These are phyloP conservation scores for Nautilus pompilius DNA, from an alignment of 1,140 invertebrate species.

Conservation along the genomic window DNA sequence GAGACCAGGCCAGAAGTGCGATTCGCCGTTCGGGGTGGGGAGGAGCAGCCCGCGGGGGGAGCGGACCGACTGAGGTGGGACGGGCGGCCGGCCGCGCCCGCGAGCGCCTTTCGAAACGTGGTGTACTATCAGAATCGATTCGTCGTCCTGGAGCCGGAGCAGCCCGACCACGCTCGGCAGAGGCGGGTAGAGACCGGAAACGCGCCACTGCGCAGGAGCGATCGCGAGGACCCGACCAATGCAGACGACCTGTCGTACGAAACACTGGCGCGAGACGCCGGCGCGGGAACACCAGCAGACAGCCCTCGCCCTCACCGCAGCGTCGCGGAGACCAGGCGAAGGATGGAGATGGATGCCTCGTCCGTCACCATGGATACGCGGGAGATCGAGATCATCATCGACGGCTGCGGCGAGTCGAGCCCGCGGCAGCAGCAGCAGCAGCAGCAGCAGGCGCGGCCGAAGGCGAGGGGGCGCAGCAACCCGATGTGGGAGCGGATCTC, in stretches of 20 bases:
- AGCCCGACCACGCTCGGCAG: not conserved
- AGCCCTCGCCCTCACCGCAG: not conserved
- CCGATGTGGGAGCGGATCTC: constrained; percentile 17
- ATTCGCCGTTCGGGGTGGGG: too few species aligned
- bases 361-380: constrained; percentile 18
- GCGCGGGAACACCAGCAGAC: not conserved
- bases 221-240: not conserved
- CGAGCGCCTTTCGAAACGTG: constrained; percentile 3
- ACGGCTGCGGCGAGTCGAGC: constrained; percentile 14
- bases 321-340: not conserved
- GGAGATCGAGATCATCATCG: constrained; percentile 26
- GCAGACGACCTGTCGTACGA: not conserved
- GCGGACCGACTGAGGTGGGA: too few species aligned
- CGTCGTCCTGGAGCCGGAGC: constrained; percentile 13
- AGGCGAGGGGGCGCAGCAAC: not conserved
- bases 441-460: not conserved
- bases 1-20: too few species aligned
- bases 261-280: not conserved
- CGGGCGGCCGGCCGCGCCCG: too few species aligned
- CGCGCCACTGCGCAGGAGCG: not conserved
- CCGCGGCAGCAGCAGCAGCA: not conserved
- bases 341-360: constrained; percentile 7
- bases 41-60: too few species aligned
- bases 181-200: not conserved
- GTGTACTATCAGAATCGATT: constrained; percentile 21